phyloP scores from a whole-genome alignment of 1,140 invertebrate genomes.

The Bombus turneri region DNA sequence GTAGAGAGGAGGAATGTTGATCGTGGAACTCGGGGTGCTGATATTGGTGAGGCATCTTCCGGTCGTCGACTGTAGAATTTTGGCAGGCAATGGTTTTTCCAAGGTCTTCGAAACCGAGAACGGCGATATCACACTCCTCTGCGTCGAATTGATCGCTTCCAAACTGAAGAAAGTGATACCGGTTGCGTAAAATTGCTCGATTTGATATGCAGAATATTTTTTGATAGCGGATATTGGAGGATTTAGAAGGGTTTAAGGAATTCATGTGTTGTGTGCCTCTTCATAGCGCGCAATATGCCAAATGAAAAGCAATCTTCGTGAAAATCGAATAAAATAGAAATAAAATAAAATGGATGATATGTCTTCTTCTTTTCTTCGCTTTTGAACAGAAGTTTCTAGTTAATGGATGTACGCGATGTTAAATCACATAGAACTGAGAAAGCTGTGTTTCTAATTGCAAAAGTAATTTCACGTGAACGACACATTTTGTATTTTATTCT shows the following conservation, averaged over 20 bases:
- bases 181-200: background rate
- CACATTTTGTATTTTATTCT: background rate
- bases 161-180: background rate
- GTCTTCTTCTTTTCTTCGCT: background rate
- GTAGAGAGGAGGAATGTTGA: background rate
- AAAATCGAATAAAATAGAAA: too few relatives aligned
- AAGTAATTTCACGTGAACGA: background rate
- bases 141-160: background rate
- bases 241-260: too few relatives aligned
- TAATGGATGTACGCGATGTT: background rate
- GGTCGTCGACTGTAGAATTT: background rate
- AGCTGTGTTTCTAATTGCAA: background rate
- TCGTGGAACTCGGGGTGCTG: background rate
- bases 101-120: background rate
- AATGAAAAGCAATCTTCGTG: background rate
- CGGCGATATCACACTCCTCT: background rate
- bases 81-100: background rate
- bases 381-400: background rate
- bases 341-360: background rate
- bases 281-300: too few relatives aligned
- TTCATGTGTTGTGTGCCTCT: too few relatives aligned
- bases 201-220: background rate
- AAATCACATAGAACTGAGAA: background rate
- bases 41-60: background rate
- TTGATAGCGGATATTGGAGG: background rate